Conservation (phyloP, 2,113 vertebrate species). For the Desmodus rotundus region DNA sequence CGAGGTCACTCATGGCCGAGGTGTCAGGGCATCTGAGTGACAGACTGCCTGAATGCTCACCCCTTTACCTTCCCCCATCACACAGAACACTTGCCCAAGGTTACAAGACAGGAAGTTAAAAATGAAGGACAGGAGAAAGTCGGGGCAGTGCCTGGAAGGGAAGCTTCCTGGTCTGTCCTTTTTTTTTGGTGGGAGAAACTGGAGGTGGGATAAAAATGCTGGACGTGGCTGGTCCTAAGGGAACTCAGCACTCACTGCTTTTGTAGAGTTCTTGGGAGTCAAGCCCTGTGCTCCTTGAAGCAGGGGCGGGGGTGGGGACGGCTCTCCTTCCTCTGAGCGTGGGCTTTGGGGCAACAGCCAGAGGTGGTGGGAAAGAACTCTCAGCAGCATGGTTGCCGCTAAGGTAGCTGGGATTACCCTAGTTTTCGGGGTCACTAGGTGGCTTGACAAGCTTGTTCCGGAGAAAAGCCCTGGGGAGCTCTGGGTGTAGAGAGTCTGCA, state of each 20-base stretch:
- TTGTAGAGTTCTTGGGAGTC: not conserved
- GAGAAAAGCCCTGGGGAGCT: not conserved
- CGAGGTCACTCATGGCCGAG: not conserved
- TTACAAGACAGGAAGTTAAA: not conserved
- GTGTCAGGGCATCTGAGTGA: not conserved
- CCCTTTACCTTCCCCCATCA: not conserved
- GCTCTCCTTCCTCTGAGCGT: not conserved
- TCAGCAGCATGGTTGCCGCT: not conserved
- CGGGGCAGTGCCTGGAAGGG: not conserved
- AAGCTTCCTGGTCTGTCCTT: not conserved
- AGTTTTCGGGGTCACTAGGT: not conserved
- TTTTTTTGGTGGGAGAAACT: not conserved
- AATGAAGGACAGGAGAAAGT: not conserved
- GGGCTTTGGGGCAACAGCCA: not conserved
- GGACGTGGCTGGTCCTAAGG: not conserved
- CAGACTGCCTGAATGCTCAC: not conserved
- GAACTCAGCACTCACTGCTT: not conserved
- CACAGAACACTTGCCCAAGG: not conserved
- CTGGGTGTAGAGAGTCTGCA: not conserved
- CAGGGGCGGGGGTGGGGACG: too few relatives aligned
- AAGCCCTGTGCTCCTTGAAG: not conserved
- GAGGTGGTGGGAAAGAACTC: not conserved
- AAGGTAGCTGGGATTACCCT: not conserved
- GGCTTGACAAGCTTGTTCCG: not conserved
- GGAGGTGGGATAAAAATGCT: not conserved